Evolutionary conservation across 2,113 vertebrate genomes (phyloP), one percentile per base, ranked within the genome.

Genomic region (Xiphophorus hellerii): DNA sequence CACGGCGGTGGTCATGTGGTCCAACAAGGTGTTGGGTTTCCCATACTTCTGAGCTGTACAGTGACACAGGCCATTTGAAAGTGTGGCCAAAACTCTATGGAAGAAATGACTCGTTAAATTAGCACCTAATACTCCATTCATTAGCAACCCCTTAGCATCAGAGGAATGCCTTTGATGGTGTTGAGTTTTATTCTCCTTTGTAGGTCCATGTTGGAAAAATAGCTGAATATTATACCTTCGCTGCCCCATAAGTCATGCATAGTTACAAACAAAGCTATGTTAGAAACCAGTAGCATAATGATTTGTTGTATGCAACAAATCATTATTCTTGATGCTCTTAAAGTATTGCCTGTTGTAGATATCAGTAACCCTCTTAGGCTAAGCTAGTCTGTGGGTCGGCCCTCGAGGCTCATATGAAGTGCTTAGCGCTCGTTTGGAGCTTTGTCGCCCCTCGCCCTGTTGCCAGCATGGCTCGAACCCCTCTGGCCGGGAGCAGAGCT

Each of bases 41-140:
- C 86, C 87, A 89, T 87, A 80, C 85, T 90, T 82, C 77, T 92
- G 88, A 92, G 86, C 84, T 84, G 84, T 87, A 92, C 92, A 90
- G 89, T 92, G 89, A 90, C 92, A 90, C 80, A 66, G 88, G 83
- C 88, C 88, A 87, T 90, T 92, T 89, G 81, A 85, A 91, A 91
- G 84, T 88, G 89, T 90, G 87, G 87, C 87, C 89, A 89, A 92
- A 92, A 92, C 84, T 90, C 88, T 88, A 87, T 90, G 83, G 88
- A 91, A 88, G 83, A 92, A 94, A 90, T 92, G 84, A 92, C 88
- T 91, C 84, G 86, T 92, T 93, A 92, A 92, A 94, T 93, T 87
- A 88, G 84, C 78, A 84, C 85, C 77, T 92, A 92, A 90, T 91
- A 89, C 91, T 90, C 72, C 42, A 35, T 83, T 90, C 90, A 92